Conservation (phyloP, 1,140 invertebrate genomes). For the Drosophila pandora region DNA sequence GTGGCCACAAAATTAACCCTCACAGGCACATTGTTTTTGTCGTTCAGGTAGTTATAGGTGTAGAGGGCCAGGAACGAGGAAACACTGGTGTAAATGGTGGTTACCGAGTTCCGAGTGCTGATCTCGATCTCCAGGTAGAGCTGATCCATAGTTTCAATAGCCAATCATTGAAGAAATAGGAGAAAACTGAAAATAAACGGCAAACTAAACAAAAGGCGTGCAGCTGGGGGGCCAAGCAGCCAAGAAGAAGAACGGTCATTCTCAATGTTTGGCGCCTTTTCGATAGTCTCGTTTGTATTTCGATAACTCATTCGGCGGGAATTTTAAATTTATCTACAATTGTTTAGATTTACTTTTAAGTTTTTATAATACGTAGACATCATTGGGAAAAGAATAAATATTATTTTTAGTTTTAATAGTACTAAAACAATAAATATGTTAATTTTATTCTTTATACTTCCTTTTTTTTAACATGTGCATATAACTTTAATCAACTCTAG, state of each 20-base stretch:
- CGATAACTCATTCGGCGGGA: not conserved
- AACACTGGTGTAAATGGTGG: slow-evolving; percentile 71
- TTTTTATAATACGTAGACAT: too few species aligned
- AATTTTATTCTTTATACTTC: too few species aligned
- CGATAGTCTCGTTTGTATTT: not conserved
- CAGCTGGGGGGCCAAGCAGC: slow-evolving; percentile 28
- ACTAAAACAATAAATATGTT: too few species aligned
- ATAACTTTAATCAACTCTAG: too few species aligned
- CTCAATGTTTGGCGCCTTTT: not conserved
- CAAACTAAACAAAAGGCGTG: slow-evolving; percentile 28
- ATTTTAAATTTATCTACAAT: not conserved
- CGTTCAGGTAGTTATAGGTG: slow-evolving; percentile 64
- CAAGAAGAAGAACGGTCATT: slow-evolving; percentile 5
- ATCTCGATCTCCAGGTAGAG: slow-evolving; percentile 79
- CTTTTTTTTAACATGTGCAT: too few species aligned
- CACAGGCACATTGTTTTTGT: slow-evolving; percentile 50
- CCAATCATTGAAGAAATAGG: slow-evolving; percentile 61
- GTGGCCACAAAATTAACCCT: slow-evolving; percentile 71
- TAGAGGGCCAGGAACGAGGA: slow-evolving; percentile 75
- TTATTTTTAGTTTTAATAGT: too few species aligned
- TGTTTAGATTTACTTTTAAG: too few species aligned
- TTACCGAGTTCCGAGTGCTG: slow-evolving; percentile 65
- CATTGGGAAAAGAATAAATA: too few species aligned
- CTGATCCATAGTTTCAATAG: slow-evolving; percentile 73
- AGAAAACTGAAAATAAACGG: slow-evolving; percentile 49